A percentile compares a stretch with the other conserved stretches of the same genome.
Conservation (phyloP, 2,888 invertebrate genomes). For the Papilio demoleus region DNA sequence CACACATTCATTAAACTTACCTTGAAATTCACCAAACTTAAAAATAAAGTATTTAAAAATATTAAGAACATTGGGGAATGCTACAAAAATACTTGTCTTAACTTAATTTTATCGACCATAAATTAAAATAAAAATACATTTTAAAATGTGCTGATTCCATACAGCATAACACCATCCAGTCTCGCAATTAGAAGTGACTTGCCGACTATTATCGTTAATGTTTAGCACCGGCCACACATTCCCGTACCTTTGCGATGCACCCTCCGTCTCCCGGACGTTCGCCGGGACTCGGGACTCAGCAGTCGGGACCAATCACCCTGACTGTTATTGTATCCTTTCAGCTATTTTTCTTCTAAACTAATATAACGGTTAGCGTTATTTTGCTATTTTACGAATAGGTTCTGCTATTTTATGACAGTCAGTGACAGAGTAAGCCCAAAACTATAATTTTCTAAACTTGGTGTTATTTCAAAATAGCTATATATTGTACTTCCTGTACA, state of each 20-base stretch:
- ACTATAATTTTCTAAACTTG: too few species aligned
- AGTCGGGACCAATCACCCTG: constrained; percentile 34
- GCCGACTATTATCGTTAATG: constrained; percentile 82
- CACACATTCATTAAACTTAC: too few species aligned
- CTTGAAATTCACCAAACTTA: too few species aligned
- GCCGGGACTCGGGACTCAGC: constrained; percentile 19
- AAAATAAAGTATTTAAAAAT: too few species aligned
- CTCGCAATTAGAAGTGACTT: constrained; percentile 82
- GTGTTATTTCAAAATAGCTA: too few species aligned
- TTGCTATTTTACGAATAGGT: neutral
- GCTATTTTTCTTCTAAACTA: constrained; percentile 14
- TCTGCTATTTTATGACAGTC: neutral
- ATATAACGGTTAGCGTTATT: neutral
- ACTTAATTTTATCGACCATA: too few species aligned
- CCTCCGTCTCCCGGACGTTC: constrained; percentile 51
- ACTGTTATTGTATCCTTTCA: constrained; percentile 34
- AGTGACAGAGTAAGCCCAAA: too few species aligned
- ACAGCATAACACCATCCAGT: constrained; percentile 58
- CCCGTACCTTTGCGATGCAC: constrained; percentile 80
- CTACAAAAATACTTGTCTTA: too few species aligned
- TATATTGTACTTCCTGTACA: too few species aligned
- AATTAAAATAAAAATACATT: neutral
- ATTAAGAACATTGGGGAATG: too few species aligned
- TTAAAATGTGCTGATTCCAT: constrained; percentile 40
- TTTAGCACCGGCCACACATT: constrained; percentile 81